Conservation (phyloP, 2,113 vertebrate species). For the Passer domesticus region DNA sequence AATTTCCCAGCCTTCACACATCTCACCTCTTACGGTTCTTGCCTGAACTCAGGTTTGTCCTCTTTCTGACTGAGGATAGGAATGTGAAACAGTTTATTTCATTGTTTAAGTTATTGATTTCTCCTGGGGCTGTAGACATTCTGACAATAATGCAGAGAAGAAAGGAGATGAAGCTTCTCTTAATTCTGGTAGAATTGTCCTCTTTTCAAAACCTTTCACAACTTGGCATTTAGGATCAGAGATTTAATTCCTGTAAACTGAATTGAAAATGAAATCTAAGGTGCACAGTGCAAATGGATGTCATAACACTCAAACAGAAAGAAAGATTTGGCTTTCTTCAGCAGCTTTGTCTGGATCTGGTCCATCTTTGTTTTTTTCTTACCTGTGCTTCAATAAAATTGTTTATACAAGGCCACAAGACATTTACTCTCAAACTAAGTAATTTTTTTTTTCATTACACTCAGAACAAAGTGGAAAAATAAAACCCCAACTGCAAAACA, state of each 20-base stretch:
- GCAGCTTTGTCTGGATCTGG: not conserved
- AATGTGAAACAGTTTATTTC: not conserved
- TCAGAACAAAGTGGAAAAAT: not conserved
- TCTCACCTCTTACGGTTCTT: not conserved
- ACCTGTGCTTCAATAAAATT: not conserved
- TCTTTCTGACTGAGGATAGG: not conserved
- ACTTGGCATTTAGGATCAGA: not conserved
- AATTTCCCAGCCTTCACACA: not conserved
- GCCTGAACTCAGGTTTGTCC: not conserved
- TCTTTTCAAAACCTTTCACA: not conserved
- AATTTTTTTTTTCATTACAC: not conserved
- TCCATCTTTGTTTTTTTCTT: not conserved
- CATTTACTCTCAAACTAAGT: not conserved
- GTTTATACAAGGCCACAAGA: not conserved
- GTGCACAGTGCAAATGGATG: rapidly evolving
- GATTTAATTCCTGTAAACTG: not conserved
- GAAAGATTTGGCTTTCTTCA: not conserved
- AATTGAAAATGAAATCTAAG: not conserved
- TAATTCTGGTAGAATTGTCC: not conserved
- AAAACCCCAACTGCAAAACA: not conserved
- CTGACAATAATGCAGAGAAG: not conserved
- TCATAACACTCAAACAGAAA: not conserved
- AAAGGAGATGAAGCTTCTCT: not conserved
- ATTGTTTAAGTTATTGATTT: not conserved
- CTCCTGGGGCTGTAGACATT: not conserved